Percentiles rank a stretch among this genome's conserved stretches.
Evolutionary conservation across 1,140 invertebrate genomes (phyloP).

Genomic region (Tetraneura akinire): DNA sequence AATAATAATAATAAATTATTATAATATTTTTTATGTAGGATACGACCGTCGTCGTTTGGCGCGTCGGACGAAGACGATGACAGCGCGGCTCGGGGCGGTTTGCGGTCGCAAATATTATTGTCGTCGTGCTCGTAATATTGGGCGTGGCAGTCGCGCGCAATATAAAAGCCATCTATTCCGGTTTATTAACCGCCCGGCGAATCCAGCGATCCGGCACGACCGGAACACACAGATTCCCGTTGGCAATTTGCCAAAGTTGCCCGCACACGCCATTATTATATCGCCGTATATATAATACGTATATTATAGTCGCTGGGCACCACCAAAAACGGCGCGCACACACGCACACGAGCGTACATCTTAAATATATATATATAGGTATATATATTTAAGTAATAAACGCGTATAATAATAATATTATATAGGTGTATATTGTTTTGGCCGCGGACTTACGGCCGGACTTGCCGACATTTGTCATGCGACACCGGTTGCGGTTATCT

Average conservation of each 20-base stretch:
- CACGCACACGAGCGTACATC: too few relatives aligned
- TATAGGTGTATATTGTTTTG: background rate
- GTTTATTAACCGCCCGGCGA: conserved; percentile 51
- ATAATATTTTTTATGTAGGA: too few relatives aligned
- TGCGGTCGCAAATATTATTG: conserved; percentile 37
- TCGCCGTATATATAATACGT: background rate
- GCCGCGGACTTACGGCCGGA: background rate
- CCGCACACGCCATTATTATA: conserved; percentile 24
- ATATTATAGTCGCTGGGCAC: too few relatives aligned
- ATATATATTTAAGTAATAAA: too few relatives aligned
- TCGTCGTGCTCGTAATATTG: conserved; percentile 24
- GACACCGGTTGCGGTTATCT: background rate
- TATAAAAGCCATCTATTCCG: conserved; percentile 51
- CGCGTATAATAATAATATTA: too few relatives aligned
- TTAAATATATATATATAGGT: too few relatives aligned
- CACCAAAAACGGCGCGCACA: too few relatives aligned
- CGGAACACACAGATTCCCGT: conserved; percentile 44
- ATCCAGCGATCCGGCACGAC: conserved; percentile 49
- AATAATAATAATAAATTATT: too few relatives aligned
- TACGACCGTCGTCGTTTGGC: conserved; percentile 26
- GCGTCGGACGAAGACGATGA: background rate
- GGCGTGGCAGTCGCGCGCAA: conserved; percentile 36
- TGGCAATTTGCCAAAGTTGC: conserved; percentile 45
- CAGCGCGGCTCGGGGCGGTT: background rate
- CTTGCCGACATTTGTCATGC: background rate